Conservation (phyloP, 2,888 invertebrate genomes). For the Tricholauxania praeusta region DNA sequence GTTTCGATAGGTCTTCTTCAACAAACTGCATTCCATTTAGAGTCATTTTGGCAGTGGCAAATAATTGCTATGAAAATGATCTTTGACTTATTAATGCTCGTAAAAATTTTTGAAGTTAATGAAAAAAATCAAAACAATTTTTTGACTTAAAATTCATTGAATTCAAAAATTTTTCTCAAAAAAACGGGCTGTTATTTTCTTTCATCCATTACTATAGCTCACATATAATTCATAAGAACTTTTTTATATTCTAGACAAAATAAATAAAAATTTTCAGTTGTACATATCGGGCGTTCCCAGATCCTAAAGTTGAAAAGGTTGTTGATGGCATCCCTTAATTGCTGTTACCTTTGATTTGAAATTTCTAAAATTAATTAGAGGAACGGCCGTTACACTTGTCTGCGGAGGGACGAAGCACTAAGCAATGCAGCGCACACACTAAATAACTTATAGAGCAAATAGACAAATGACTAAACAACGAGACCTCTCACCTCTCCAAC, state of each 20-base stretch:
- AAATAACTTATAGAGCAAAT: neutral
- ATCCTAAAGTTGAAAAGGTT: slow-evolving; percentile 30
- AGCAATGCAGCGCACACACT: neutral
- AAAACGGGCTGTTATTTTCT: too few relatives aligned
- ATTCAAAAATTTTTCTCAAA: too few relatives aligned
- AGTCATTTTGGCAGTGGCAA: too few relatives aligned
- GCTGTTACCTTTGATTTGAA: slow-evolving; percentile 19
- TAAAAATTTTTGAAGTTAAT: too few relatives aligned
- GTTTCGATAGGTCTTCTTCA: too few relatives aligned
- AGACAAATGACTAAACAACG: neutral
- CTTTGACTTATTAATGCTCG: too few relatives aligned
- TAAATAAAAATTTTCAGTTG: slow-evolving; percentile 22
- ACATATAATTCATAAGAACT: slow-evolving; percentile 8
- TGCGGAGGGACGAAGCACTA: slow-evolving; percentile 3
- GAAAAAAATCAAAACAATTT: too few relatives aligned
- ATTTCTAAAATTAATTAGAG: slow-evolving; percentile 6
- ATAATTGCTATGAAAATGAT: too few relatives aligned
- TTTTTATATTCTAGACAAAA: slow-evolving; percentile 11
- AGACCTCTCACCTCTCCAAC: too few relatives aligned
- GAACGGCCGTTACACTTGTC: neutral
- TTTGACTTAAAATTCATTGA: too few relatives aligned
- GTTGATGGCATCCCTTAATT: slow-evolving; percentile 28
- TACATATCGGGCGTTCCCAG: slow-evolving; percentile 23
- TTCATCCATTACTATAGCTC: too few relatives aligned
- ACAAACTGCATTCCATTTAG: too few relatives aligned